Percentiles rank a stretch among this genome's conserved stretches.
These are phyloP conservation scores for Rhinichthys klamathensis DNA, from an alignment of 2,113 vertebrate species.

Conservation along the genomic window DNA sequence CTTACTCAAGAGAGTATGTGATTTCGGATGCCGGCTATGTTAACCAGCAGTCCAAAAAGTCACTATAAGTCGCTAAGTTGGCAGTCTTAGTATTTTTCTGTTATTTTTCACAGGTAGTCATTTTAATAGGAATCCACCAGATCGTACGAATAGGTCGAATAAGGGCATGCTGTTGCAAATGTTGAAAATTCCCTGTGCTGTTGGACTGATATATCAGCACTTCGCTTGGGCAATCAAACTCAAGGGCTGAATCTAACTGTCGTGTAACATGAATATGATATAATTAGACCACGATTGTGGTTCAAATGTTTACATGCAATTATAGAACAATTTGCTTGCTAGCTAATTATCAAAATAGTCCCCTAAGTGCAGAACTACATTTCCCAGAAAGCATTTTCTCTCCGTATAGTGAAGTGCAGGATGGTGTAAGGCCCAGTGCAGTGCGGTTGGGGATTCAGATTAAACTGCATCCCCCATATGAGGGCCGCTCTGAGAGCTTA, in stretches of 20 bases:
- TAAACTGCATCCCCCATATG: constrained; percentile 34
- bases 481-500: constrained; percentile 38
- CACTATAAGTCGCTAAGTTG: too few relatives aligned
- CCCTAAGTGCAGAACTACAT: constrained; percentile 9
- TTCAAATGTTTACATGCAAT: background rate
- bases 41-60: too few relatives aligned
- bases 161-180: too few relatives aligned
- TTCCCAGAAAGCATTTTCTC: constrained; percentile 27
- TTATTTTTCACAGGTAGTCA: too few relatives aligned
- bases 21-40: too few relatives aligned
- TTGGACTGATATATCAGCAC: too few relatives aligned
- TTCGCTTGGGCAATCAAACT: background rate
- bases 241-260: background rate
- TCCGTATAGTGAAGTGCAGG: background rate
- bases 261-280: background rate
- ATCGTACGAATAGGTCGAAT: too few relatives aligned
- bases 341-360: background rate
- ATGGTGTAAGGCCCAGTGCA: background rate
- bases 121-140: too few relatives aligned
- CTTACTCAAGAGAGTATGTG: too few relatives aligned
- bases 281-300: background rate
- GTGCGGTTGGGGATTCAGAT: constrained; percentile 40
- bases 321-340: background rate
- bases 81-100: too few relatives aligned
- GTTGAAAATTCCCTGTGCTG: too few relatives aligned